Evolutionary conservation across 2,797 vertebrate species (phyloP).

Genomic region (Aselliscus stoliczkanus): DNA sequence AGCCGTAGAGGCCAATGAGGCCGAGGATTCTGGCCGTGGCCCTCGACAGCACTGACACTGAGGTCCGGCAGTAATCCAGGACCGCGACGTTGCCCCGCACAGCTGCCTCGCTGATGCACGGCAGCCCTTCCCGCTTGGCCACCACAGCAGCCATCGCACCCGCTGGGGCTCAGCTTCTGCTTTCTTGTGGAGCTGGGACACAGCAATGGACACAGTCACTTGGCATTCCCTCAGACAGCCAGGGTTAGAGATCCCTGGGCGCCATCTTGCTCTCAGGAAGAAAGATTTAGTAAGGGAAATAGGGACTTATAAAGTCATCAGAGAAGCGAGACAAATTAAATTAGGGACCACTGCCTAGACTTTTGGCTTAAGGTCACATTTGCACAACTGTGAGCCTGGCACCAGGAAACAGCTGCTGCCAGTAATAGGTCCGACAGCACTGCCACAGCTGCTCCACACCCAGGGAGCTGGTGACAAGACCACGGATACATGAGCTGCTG

Average conservation of each 20-base stretch:
- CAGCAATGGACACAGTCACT: no score
- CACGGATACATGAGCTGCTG: not conserved
- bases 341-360: no score
- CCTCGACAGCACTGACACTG: slow-evolving; percentile 95
- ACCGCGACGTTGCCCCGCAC: slow-evolving; percentile 96
- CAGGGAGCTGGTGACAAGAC: not conserved
- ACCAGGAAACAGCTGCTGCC: not conserved
- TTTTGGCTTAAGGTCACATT: not conserved
- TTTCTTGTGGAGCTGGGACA: slow-evolving; percentile 23
- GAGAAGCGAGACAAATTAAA: not conserved
- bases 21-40: slow-evolving; percentile 97
- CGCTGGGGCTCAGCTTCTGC: not conserved
- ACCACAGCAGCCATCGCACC: slow-evolving; percentile 81
- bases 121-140: slow-evolving; percentile 95
- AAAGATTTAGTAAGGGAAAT: not conserved
- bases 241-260: no score
- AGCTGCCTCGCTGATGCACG: slow-evolving; percentile 96
- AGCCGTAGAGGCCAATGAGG: slow-evolving; percentile 94
- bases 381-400: not conserved
- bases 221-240: no score
- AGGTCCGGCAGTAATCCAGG: slow-evolving; percentile 97
- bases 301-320: not conserved
- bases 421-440: accelerated
- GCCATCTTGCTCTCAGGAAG: no score
- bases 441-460: not conserved